Evolutionary conservation across 2,888 invertebrate species (phyloP).

Genomic region (Hyalella azteca): DNA sequence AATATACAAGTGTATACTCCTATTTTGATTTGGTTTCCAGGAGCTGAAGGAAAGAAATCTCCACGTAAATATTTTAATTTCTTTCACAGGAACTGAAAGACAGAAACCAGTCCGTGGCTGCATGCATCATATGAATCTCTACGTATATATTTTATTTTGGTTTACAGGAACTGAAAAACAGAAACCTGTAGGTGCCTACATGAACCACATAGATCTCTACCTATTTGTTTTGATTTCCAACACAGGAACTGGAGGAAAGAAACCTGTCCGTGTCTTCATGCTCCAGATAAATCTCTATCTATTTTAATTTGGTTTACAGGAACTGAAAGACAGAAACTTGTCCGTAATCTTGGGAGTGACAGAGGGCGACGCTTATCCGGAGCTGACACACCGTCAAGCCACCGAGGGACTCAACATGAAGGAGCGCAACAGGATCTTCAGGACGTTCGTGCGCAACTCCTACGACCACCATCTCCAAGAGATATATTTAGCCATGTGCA

Average conservation of each 20-base stretch:
- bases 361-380: conserved; percentile 48
- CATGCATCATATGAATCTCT: not conserved
- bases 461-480: conserved; percentile 95
- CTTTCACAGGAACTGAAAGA: not conserved
- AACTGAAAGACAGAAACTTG: conserved; percentile 44
- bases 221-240: not conserved
- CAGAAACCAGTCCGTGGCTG: not conserved
- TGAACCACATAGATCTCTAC: conserved; percentile 68
- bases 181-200: conserved; percentile 70
- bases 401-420: conserved; percentile 45
- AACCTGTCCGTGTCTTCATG: no score
- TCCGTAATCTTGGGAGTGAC: conserved; percentile 77
- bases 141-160: no score
- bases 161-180: conserved; percentile 39
- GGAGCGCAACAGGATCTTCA: conserved; percentile 78
- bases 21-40: no score
- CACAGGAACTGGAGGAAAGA: not conserved
- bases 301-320: not conserved
- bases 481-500: conserved; percentile 93
- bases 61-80: not conserved
- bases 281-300: no score
- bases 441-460: conserved; percentile 92
- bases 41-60: no score
- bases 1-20: no score
- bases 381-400: conserved; percentile 49